These are phyloP conservation scores for Panorpa germanica DNA, from an alignment of 2,888 invertebrate genomes.

Conservation along the genomic window DNA sequence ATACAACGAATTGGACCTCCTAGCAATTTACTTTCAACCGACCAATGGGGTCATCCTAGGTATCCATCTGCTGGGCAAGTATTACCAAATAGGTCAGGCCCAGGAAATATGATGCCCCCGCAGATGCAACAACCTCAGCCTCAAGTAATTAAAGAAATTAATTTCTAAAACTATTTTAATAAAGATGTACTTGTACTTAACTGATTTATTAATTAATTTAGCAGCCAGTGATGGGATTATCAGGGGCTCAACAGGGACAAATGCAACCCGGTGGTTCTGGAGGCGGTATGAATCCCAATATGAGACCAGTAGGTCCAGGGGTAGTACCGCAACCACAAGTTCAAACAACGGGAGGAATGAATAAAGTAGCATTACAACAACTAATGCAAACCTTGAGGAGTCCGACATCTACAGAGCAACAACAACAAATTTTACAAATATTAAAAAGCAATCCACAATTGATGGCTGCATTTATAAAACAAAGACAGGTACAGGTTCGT, in stretches of 20 bases:
- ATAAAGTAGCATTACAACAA: constrained; percentile 55
- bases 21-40: constrained; percentile 31
- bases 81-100: too few species aligned
- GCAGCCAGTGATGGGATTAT: constrained; percentile 12
- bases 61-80: constrained; percentile 25
- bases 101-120: constrained; percentile 27
- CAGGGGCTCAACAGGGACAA: constrained; percentile 12
- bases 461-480: constrained; percentile 89
- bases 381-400: constrained; percentile 79
- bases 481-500: constrained; percentile 38
- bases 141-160: background rate
- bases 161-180: constrained; percentile 8
- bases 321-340: constrained; percentile 25
- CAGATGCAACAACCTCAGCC: constrained; percentile 20
- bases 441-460: constrained; percentile 86
- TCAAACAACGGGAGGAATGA: constrained; percentile 23
- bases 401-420: constrained; percentile 72
- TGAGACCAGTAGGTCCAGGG: constrained; percentile 18
- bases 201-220: constrained; percentile 3
- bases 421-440: constrained; percentile 73
- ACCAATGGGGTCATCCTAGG: constrained; percentile 31
- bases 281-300: constrained; percentile 9
- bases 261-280: constrained; percentile 6
- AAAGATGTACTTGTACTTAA: background rate
- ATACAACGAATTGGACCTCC: too few species aligned